Base-by-base conservation (phyloP, 2,113 vertebrate species). In the Brachypodius melanocephalos region DNA sequence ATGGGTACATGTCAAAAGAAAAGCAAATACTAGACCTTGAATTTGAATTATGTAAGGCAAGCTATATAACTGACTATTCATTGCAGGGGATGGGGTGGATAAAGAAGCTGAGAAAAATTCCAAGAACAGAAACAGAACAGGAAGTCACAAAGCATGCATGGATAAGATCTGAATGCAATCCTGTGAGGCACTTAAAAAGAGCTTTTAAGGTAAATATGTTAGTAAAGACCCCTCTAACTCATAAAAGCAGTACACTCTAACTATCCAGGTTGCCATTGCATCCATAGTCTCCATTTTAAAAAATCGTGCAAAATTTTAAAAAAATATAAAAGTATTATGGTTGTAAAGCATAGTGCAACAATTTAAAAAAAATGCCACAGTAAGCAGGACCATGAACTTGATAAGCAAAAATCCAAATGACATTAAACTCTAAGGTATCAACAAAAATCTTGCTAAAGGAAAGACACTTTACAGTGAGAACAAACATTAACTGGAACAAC, bases 61-160 rank as follows among this genome's bases (percentile, higher is more conserved):
- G 32, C 67, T 42, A 52, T 21, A 74, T 5, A 89, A 43, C 55
- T 91, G 34, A 40, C 40, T 79, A 43, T 75, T 72, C 38, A 40
- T 54, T 54, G 22, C 32, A 89, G 11, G 26, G 36, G 29, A 36
- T 1, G 1, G 15, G 21, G 15, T 76, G 12, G 25, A 81, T 40
- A 94, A 63, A 87, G 46, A 62, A 85, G 38, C 7, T 1, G 8
- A 89, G 61, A 91, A 89, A 78, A 73, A 18, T 80, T 34, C 13
- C 42, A 54, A 52, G 63, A 87, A 91, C 21, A 91, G 88, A 95
- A 95, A 80, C 31, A 48, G 42, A 81, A 79, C 66, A 93, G 65
- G 51, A 95, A 91, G 80, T 51, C 84, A 65, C 68, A 68, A 40
- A 87, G 32, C 19, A 84, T 81, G 38, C 11, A 62, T 32, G 29